Evolutionary conservation across 2,888 invertebrate genomes (phyloP), one percentile per base, ranked within the genome.

Genomic region (Drosophila nr. medialis): DNA sequence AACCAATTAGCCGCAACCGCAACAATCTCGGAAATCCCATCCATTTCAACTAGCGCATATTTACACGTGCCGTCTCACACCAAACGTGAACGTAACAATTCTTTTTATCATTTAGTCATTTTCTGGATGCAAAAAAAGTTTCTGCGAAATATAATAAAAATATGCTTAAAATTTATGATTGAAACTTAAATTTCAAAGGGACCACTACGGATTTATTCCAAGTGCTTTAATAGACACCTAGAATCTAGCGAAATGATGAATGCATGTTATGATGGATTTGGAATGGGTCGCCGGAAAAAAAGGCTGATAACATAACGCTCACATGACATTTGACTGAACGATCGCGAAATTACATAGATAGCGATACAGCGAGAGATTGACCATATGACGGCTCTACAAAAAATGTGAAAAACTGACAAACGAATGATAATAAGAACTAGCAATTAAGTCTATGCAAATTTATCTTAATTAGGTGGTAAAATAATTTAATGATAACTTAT

Each of bases 71-170:
- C 65, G n/a, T 48, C 40, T 29, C 29, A 24, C 42, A 48, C 51
- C 56, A 55, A 60, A 15, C 29, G 34, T 34, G 18, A 36, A 40
- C 34, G 34, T 30, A 40, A 48, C 29, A 54, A 55, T 27, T 27
- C 48, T 34, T 73, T 71, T 73, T 72, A 89, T 84, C 83, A 78
- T 65, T 64, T 62, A 68, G 72, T 69, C 76, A 83, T 84, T 89
- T 78, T 76, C 81, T 75, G 78, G 70, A 64, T 40, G 42, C 27
- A 15, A 18, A 56, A 62, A 49, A 36, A 45, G 48, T 53, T 58
- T 60, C 10, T 30, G 51, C 54, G 8, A n/a, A 32, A 49, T 24
- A 18, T 2, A 18, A 34, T 40, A 21, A 13, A 63, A 21, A 18
- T 18, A 21, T 53, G 34, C 49, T 29, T 48, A 49, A 24, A 60